These are phyloP conservation scores for Pantherophis vulpinus DNA, from an alignment of 2,797 vertebrate species.

Conservation along the genomic window DNA sequence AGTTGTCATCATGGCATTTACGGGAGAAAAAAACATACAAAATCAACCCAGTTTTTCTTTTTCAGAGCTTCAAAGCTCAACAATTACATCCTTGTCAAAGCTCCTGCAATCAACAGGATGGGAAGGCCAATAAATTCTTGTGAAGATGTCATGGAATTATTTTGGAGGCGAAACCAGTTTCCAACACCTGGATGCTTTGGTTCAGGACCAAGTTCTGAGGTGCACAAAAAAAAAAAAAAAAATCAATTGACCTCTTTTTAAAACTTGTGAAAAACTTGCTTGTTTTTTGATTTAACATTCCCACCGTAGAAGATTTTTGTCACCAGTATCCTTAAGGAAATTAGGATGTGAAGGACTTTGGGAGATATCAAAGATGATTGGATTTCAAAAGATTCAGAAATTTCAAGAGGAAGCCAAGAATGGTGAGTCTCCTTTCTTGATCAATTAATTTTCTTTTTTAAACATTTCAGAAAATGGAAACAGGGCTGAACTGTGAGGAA, in stretches of 20 bases:
- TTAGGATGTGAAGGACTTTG: not conserved
- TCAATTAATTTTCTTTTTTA: conserved; percentile 7
- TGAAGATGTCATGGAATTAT: not conserved
- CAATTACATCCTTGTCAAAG: not conserved
- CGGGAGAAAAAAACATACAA: not conserved
- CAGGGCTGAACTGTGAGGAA: not conserved
- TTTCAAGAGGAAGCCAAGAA: conserved; percentile 23
- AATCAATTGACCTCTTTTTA: not conserved
- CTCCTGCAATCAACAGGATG: not conserved
- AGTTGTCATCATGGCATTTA: not conserved
- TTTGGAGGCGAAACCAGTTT: not conserved
- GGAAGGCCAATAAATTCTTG: not conserved
- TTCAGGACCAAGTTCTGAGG: not conserved
- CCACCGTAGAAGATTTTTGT: not conserved
- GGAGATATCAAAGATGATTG: not conserved
- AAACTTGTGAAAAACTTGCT: not conserved
- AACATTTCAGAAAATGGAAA: fast-evolving
- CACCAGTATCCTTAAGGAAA: not conserved
- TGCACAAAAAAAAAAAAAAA: too few relatives aligned
- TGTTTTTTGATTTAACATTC: not conserved
- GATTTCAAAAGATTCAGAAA: not conserved
- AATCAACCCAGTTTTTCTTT: not conserved
- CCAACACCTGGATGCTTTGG: not conserved
- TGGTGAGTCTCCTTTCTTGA: not conserved
- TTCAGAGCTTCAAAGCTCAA: not conserved